Evolutionary conservation across 37 sponge, comb jelly and placozoan genomes (phyloP).

Genomic region (Axinella damicornis): DNA sequence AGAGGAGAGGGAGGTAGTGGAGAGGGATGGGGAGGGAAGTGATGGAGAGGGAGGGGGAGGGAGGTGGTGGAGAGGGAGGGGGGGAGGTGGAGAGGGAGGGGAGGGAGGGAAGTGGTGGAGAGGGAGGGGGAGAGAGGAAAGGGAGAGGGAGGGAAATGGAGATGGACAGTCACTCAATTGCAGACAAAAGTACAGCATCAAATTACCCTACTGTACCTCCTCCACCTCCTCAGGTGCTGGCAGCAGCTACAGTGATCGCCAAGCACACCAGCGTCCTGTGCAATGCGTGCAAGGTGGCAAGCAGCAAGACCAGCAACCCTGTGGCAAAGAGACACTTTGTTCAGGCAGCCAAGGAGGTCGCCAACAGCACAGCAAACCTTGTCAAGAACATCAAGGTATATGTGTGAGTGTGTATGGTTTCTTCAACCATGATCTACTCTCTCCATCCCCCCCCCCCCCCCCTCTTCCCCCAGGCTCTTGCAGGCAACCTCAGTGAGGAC

Average conservation of each 20-base stretch:
- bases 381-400: constrained; percentile 56
- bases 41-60: too few relatives aligned
- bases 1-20: too few relatives aligned
- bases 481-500: constrained; percentile 76
- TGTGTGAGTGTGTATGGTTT: constrained; percentile 2
- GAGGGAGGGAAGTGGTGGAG: too few relatives aligned
- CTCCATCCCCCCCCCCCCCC: neutral
- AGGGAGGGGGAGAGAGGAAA: too few relatives aligned
- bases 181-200: too few relatives aligned
- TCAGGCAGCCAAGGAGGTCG: constrained; percentile 97
- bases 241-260: constrained; percentile 96
- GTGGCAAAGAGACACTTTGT: constrained; percentile 99
- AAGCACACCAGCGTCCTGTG: constrained; percentile 97
- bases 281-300: constrained; percentile 95
- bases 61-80: too few relatives aligned
- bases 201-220: too few relatives aligned
- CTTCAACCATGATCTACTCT: neutral
- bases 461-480: constrained; percentile 71
- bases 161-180: too few relatives aligned
- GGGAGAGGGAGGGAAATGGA: too few relatives aligned
- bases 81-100: too few relatives aligned
- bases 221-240: constrained; percentile 74
- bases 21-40: too few relatives aligned
- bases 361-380: constrained; percentile 81
- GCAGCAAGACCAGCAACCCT: constrained; percentile 90